Evolutionary conservation across 2,888 invertebrate species (phyloP).

Genomic region (Tipula vernalis): DNA sequence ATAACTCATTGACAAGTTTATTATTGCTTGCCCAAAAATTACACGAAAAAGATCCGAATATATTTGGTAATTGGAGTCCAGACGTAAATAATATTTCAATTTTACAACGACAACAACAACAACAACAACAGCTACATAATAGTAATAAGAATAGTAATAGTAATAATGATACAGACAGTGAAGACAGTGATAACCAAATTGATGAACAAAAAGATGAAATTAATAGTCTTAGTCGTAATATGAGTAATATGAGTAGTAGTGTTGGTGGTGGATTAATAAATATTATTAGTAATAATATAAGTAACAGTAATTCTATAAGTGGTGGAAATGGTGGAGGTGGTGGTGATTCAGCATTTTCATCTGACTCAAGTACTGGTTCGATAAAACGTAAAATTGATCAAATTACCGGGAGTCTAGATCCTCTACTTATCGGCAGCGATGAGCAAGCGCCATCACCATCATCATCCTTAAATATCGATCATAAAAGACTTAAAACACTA

Average conservation of each 20-base stretch:
- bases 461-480: background rate
- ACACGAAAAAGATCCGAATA: constrained; percentile 68
- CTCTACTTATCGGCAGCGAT: background rate
- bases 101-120: background rate
- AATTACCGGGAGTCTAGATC: background rate
- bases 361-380: constrained; percentile 6
- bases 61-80: constrained; percentile 40
- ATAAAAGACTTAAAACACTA: constrained; percentile 16
- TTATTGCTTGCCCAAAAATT: constrained; percentile 68
- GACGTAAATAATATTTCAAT: background rate
- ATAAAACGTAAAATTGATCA: constrained; percentile 17
- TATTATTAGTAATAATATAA: background rate
- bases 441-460: background rate
- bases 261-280: background rate
- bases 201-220: background rate
- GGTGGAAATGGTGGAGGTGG: background rate
- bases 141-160: background rate
- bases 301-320: background rate
- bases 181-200: constrained; percentile 14
- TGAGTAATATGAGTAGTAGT: background rate
- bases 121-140: background rate
- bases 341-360: background rate
- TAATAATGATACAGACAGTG: constrained; percentile 14
- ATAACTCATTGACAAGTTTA: constrained; percentile 82
- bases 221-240: background rate